A percentile compares a stretch with the other conserved stretches of the same genome.
These are phyloP conservation scores for Drosophila macrospina DNA, from an alignment of 2,888 invertebrate species.

Conservation along the genomic window DNA sequence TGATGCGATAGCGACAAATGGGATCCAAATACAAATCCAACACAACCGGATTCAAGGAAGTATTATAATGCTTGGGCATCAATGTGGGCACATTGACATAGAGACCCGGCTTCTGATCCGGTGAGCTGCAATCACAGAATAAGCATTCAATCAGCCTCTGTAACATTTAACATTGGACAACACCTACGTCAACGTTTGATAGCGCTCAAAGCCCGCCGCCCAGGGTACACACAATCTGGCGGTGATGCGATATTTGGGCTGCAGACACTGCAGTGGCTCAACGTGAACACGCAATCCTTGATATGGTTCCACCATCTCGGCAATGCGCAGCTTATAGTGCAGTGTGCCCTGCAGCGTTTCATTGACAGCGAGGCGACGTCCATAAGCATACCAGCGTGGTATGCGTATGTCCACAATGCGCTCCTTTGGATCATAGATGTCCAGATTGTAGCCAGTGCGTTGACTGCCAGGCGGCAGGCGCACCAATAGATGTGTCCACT, in stretches of 20 bases:
- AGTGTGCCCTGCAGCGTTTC: constrained; percentile 87
- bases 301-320: constrained; percentile 87
- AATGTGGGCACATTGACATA: constrained; percentile 87
- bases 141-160: too few relatives aligned
- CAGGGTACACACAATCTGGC: constrained; percentile 89
- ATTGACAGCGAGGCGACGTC: constrained; percentile 84
- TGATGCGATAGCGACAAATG: constrained; percentile 89
- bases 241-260: constrained; percentile 86
- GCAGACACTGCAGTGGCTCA: constrained; percentile 85
- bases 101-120: constrained; percentile 80
- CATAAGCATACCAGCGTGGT: constrained; percentile 85
- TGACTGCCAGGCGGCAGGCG: constrained; percentile 87
- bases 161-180: neutral
- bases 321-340: constrained; percentile 88
- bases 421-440: constrained; percentile 87
- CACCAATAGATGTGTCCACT: constrained; percentile 90
- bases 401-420: constrained; percentile 82
- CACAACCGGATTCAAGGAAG: constrained; percentile 85
- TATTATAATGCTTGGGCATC: constrained; percentile 86
- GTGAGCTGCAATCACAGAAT: constrained; percentile 61
- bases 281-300: constrained; percentile 88
- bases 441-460: constrained; percentile 87
- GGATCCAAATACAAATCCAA: constrained; percentile 90
- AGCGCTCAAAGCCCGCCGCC: constrained; percentile 88
- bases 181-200: constrained; percentile 83